Base-by-base conservation (phyloP, 1,140 invertebrate species). In the Philopotamus ludificatus region DNA sequence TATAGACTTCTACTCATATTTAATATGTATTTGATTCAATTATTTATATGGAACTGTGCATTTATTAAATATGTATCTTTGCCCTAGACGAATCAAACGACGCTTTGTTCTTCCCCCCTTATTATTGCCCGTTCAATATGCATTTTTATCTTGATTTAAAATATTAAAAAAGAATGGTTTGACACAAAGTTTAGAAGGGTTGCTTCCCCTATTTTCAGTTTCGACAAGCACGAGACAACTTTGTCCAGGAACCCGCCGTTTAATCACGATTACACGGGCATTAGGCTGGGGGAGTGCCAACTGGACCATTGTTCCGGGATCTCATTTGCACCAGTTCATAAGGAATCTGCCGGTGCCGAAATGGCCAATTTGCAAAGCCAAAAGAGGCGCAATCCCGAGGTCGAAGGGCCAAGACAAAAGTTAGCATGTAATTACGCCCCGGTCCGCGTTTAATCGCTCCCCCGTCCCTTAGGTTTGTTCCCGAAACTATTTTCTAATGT, bases 361-460 rank as follows among this genome's bases (percentile, higher is more conserved):
- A 54, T 54, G 23, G 51, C 51, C 51, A 54, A 54, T 54, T 54
- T 12, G 25, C 4, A 1, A n/a, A 21, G 10, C 47, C 15, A 21
- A 7, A n/a, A 21, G 12, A 25, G 26, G n/a, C 4, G 41, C 15
- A 4, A 25, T 57, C 18, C 21, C 53, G 53, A 25, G 28, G 28
- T 47, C 44, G 10, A 42, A 57, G 53, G 28, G 15, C 25, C 18
- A 8, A 34, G 53, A 23, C 49, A 51, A 51, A 51, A 51, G 49
- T 47, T 20, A 8, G 18, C 44, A 4, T 15, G 20, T 54, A 54
- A 54, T 54, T 54, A 25, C 51, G 51, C 22, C 23, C 51, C 23
- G 28, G 28, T 25, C 51, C 51, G 51, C 51, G 51, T 25, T 54
- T 54, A 23, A 54, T 54, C 51, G 28, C 10, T 18, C 44, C 44